Evolutionary conservation across 2,113 vertebrate species (phyloP).

Genomic region (Macrotis lagotis): DNA sequence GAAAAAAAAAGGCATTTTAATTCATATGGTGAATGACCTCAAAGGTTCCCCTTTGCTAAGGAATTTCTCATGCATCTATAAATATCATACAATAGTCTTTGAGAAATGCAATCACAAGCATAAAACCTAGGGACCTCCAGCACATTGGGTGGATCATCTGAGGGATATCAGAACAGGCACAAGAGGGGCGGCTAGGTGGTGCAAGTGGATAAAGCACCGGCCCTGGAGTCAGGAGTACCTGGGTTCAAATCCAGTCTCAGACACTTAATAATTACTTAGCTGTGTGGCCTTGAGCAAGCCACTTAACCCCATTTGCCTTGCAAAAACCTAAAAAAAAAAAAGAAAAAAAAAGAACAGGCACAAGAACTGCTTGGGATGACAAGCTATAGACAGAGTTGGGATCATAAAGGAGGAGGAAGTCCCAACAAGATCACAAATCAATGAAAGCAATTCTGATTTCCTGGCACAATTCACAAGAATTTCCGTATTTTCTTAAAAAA

Average conservation of each 20-base stretch:
- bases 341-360: background rate
- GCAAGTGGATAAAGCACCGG: too few relatives aligned
- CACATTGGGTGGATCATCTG: background rate
- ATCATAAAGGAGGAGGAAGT: background rate
- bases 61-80: background rate
- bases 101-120: background rate
- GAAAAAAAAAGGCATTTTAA: background rate
- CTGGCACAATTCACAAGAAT: background rate
- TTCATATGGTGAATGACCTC: background rate
- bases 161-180: background rate
- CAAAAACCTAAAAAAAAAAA: too few relatives aligned
- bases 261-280: too few relatives aligned
- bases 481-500: background rate
- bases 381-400: background rate
- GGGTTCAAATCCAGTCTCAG: too few relatives aligned
- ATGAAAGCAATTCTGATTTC: background rate
- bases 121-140: background rate
- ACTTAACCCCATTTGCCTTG: too few relatives aligned
- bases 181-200: too few relatives aligned
- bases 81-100: background rate
- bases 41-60: background rate
- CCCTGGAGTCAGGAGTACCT: too few relatives aligned
- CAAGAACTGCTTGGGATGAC: background rate
- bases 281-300: too few relatives aligned
- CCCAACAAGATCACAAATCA: background rate